phyloP scores from a whole-genome alignment of 2,797 vertebrate genomes.

The Karalla daura region DNA sequence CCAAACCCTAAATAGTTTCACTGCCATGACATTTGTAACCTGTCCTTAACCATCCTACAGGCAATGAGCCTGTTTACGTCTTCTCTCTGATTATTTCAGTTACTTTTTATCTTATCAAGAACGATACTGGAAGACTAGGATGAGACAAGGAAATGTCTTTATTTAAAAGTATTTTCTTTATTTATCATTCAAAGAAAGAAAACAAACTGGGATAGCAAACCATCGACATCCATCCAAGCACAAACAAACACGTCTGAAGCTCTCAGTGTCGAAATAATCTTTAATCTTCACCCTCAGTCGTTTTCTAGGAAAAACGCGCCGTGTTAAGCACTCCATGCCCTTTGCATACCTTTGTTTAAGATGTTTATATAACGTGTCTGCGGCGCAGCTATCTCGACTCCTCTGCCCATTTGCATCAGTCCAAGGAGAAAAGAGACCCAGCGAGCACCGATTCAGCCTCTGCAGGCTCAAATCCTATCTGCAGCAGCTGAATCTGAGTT shows the following conservation, averaged over 20 bases:
- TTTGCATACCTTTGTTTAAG: slow-evolving; percentile 18
- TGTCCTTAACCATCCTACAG: not conserved
- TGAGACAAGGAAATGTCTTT: no score
- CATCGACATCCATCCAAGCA: no score
- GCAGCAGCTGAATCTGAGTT: not conserved
- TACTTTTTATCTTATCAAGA: no score
- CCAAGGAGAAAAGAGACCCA: not conserved
- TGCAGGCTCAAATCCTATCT: not conserved
- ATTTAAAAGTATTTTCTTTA: no score
- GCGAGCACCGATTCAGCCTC: not conserved
- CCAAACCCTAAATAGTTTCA: slow-evolving; percentile 22
- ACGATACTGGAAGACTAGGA: no score
- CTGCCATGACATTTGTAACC: slow-evolving; percentile 5
- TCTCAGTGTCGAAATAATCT: no score
- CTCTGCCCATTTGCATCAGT: not conserved
- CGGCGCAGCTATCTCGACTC: not conserved
- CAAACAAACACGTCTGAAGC: no score
- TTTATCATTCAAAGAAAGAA: no score
- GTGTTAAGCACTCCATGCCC: slow-evolving; percentile 1
- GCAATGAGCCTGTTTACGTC: slow-evolving; percentile 9
- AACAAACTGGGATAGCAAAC: no score
- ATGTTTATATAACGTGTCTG: slow-evolving; percentile 25
- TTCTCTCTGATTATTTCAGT: no score
- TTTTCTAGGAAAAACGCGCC: slow-evolving; percentile 5
- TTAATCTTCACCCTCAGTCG: not conserved